phyloP scores from a whole-genome alignment of 2,113 vertebrate genomes.

The Plestiodon gilberti region DNA sequence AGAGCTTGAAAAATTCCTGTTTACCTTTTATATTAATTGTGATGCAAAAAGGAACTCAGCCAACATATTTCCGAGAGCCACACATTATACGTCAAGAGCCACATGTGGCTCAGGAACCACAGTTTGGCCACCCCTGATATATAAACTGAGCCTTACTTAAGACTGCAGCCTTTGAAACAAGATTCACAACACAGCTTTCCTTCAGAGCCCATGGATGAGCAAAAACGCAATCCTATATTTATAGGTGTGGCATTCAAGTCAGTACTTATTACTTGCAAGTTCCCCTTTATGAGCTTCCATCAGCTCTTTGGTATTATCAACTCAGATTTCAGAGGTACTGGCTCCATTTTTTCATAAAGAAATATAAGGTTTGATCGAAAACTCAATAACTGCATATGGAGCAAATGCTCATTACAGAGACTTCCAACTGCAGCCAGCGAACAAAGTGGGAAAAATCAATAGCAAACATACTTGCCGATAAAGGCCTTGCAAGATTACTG shows the following conservation, averaged over 20 bases:
- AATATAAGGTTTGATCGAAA: not conserved
- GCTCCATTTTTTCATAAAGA: not conserved
- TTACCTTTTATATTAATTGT: too few relatives aligned
- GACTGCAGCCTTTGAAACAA: not conserved
- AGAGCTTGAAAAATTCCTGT: too few relatives aligned
- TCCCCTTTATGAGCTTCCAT: not conserved
- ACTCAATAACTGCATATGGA: slow-evolving; percentile 25
- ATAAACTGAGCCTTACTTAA: not conserved
- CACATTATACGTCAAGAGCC: too few relatives aligned
- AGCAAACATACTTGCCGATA: slow-evolving; percentile 1
- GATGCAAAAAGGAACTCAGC: too few relatives aligned
- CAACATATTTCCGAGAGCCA: too few relatives aligned
- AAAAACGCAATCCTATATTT: not conserved
- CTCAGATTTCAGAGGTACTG: not conserved
- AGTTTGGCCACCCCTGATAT: too few relatives aligned
- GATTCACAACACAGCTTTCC: not conserved
- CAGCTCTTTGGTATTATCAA: not conserved
- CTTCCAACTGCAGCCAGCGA: slow-evolving; percentile 4
- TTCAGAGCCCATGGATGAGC: not conserved
- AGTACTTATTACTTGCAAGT: not conserved
- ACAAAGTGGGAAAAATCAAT: slow-evolving; percentile 16
- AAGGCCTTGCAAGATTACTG: not conserved
- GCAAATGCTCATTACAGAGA: not conserved
- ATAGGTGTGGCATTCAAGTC: not conserved
- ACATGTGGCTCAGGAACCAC: too few relatives aligned